Percentiles rank a stretch among this genome's conserved stretches.
These are phyloP conservation scores for Nipponia nippon DNA, from an alignment of 2,113 vertebrate species.

Conservation along the genomic window DNA sequence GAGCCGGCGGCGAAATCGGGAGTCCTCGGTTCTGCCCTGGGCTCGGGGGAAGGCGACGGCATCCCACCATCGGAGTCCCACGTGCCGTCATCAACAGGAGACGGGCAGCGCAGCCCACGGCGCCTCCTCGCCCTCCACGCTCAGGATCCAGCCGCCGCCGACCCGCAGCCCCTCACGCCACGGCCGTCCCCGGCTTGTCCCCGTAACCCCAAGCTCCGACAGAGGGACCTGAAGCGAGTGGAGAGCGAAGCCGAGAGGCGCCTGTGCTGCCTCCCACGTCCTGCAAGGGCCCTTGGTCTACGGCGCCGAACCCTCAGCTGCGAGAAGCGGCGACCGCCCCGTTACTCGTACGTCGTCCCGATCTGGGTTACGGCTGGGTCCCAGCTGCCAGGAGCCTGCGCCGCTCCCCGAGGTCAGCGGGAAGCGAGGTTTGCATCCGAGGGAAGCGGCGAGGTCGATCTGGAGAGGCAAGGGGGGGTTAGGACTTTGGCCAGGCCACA, in stretches of 20 bases:
- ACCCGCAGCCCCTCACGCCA: not conserved
- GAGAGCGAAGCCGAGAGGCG: not conserved
- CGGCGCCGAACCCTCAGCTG: not conserved
- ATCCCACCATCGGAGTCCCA: not conserved
- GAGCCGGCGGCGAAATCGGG: accelerated
- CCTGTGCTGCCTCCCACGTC: accelerated
- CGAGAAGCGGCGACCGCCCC: accelerated
- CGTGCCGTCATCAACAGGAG: not conserved
- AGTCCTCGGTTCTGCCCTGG: too few relatives aligned
- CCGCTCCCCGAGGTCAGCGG: not conserved
- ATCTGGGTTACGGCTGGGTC: too few relatives aligned
- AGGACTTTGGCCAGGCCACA: not conserved
- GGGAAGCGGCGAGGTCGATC: not conserved
- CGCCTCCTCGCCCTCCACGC: accelerated
- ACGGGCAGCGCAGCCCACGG: not conserved
- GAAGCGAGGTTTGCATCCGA: not conserved
- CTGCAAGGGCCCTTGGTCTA: not conserved
- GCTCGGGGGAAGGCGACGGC: not conserved
- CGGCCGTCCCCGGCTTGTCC: accelerated
- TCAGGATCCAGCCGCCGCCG: not conserved
- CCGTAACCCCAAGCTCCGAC: accelerated
- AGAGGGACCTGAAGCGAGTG: too few relatives aligned
- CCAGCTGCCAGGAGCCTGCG: too few relatives aligned
- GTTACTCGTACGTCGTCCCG: accelerated
- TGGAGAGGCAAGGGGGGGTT: not conserved